A percentile compares a stretch with the other conserved stretches of the same genome.
These are phyloP conservation scores for Agapornis roseicollis DNA, from an alignment of 2,113 vertebrate species.

Conservation along the genomic window DNA sequence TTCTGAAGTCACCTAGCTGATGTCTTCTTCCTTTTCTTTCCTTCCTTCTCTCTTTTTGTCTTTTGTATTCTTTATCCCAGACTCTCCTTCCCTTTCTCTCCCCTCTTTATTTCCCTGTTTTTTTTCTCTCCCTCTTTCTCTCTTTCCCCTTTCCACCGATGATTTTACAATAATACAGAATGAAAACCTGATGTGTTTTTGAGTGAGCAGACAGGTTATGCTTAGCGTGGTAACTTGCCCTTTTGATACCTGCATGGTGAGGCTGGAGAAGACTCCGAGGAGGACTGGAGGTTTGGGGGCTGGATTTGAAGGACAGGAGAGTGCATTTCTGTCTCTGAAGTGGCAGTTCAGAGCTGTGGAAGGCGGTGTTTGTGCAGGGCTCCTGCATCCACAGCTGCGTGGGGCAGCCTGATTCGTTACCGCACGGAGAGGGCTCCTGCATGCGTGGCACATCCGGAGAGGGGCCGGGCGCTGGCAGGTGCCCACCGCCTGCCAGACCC, in stretches of 20 bases:
- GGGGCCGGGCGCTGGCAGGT: background rate
- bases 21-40: background rate
- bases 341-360: background rate
- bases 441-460: rapidly evolving
- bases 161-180: background rate
- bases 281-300: background rate
- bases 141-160: background rate
- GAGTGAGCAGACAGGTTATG: background rate
- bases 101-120: background rate
- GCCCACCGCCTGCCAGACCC: background rate
- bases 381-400: background rate
- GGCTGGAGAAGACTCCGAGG: background rate
- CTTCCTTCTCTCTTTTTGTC: background rate
- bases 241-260: background rate
- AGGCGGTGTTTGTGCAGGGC: background rate
- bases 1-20: background rate
- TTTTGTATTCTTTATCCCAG: background rate
- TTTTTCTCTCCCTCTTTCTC: background rate
- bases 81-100: background rate
- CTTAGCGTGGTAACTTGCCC: background rate
- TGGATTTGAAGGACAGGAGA: background rate
- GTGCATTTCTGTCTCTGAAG: background rate
- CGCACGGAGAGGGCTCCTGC: background rate
- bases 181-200: background rate
- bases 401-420: background rate